Evolutionary conservation across 1,140 invertebrate genomes (phyloP).

Genomic region (Manduca sexta): DNA sequence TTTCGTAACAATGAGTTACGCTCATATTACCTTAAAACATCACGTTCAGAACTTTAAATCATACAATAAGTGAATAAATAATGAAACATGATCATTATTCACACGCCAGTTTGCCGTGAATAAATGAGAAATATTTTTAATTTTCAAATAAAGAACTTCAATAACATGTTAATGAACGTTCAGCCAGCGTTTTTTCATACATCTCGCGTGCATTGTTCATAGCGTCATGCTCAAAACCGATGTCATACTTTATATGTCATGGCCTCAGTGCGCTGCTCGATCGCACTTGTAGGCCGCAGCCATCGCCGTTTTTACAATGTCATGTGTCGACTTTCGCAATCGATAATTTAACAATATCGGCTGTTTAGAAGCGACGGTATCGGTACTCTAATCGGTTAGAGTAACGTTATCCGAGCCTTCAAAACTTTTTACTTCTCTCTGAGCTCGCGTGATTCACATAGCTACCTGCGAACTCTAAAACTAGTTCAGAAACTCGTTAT

Average conservation of each 20-base stretch:
- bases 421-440: not conserved
- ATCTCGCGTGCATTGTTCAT: constrained; percentile 43
- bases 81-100: not conserved
- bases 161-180: constrained; percentile 9
- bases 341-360: constrained; percentile 39
- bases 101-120: not conserved
- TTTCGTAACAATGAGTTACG: too few relatives aligned
- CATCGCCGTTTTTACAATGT: constrained; percentile 65
- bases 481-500: constrained; percentile 40
- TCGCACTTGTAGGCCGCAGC: constrained; percentile 66
- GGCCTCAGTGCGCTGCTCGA: constrained; percentile 57
- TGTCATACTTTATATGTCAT: constrained; percentile 70
- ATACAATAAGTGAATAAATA: not conserved
- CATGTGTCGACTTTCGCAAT: constrained; percentile 65
- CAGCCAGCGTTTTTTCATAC: constrained; percentile 25
- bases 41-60: not conserved
- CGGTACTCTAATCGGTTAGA: too few relatives aligned
- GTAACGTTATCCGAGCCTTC: not conserved
- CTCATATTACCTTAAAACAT: not conserved
- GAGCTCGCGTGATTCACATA: constrained; percentile 17
- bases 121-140: not conserved
- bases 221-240: constrained; percentile 44
- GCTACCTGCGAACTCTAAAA: constrained; percentile 14
- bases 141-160: not conserved
- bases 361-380: constrained; percentile 32